Percentiles rank a stretch among this genome's conserved stretches.
Conservation (phyloP, 53 echinoderm and acorn worm species). For the Zoroaster sp. region DNA sequence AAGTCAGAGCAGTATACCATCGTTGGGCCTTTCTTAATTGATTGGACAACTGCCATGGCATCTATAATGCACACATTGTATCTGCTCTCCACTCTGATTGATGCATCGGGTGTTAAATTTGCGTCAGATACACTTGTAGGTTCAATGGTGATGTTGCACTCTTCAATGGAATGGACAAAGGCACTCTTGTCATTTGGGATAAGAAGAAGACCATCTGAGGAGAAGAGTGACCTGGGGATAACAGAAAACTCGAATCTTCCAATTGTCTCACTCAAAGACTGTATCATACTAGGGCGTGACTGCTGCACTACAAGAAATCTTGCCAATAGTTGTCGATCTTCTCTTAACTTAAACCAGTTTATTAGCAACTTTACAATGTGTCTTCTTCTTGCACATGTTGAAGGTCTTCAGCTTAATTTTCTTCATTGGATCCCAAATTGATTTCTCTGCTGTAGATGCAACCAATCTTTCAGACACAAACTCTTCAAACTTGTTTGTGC, state of each 20-base stretch:
- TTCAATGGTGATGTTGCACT: constrained; percentile 10
- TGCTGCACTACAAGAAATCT: constrained; percentile 47
- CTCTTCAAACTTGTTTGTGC: background rate
- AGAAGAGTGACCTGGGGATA: constrained; percentile 36
- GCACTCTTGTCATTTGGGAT: constrained; percentile 33
- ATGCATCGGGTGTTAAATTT: background rate
- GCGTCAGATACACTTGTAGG: background rate
- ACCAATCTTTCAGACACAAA: constrained; percentile 52
- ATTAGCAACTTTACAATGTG: constrained; percentile 53
- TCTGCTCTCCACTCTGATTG: background rate
- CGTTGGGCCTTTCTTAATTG: constrained; percentile 42
- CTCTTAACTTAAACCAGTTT: too few species aligned
- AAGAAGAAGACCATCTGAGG: constrained; percentile 40
- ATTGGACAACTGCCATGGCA: constrained; percentile 61
- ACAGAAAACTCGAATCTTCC: constrained; percentile 17
- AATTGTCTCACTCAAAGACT: constrained; percentile 41
- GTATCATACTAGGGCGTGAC: constrained; percentile 51
- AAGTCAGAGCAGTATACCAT: constrained; percentile 52
- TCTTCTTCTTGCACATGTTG: constrained; percentile 49
- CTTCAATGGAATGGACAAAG: constrained; percentile 44
- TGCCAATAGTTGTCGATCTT: constrained; percentile 54
- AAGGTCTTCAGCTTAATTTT: constrained; percentile 58
- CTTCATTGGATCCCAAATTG: constrained; percentile 54
- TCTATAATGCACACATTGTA: constrained; percentile 34
- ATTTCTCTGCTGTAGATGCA: constrained; percentile 27